Conservation (phyloP, 2,797 vertebrate species). For the Lepilemur ruficaudatus region DNA sequence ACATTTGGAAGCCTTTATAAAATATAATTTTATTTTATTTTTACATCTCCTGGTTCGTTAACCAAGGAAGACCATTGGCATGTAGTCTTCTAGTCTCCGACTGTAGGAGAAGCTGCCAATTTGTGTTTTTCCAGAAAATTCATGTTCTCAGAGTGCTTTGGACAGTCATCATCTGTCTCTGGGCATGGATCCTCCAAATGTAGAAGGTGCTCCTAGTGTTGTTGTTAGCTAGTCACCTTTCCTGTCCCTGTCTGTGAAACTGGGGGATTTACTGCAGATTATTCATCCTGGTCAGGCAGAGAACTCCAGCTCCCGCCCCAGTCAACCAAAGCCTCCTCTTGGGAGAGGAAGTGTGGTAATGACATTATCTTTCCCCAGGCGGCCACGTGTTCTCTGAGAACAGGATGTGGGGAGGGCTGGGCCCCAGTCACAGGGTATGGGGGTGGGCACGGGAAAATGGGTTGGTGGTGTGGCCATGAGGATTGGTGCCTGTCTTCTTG, state of each 20-base stretch:
- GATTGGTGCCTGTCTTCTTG: slow-evolving; percentile 29
- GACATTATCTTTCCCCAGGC: slow-evolving; percentile 71
- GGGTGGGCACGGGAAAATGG: slow-evolving; percentile 34
- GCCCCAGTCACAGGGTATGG: slow-evolving; percentile 62
- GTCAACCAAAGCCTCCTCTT: slow-evolving; percentile 60
- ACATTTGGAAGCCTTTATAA: slow-evolving; percentile 13
- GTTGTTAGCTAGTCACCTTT: slow-evolving; percentile 11
- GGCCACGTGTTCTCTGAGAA: slow-evolving; percentile 72
- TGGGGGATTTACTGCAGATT: slow-evolving; percentile 51
- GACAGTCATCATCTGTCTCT: slow-evolving; percentile 27
- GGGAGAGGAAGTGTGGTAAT: slow-evolving; percentile 73
- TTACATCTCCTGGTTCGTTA: slow-evolving; percentile 31
- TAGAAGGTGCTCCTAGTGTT: background rate
- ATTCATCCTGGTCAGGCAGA: slow-evolving; percentile 47
- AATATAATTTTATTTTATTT: slow-evolving; percentile 45
- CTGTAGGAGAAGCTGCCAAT: slow-evolving; percentile 24
- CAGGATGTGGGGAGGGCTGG: slow-evolving; percentile 76
- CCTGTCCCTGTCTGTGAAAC: slow-evolving; percentile 29
- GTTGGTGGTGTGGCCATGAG: background rate
- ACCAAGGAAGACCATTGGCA: slow-evolving; percentile 27
- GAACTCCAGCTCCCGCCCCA: slow-evolving; percentile 36
- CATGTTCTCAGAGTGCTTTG: slow-evolving; percentile 23
- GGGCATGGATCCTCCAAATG: background rate
- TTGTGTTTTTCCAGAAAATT: slow-evolving; percentile 55
- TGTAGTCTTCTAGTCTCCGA: slow-evolving; percentile 23